Evolutionary conservation across 2,113 vertebrate genomes (phyloP), one percentile per base, ranked within the genome.

Genomic region (Colossoma macropomum): DNA sequence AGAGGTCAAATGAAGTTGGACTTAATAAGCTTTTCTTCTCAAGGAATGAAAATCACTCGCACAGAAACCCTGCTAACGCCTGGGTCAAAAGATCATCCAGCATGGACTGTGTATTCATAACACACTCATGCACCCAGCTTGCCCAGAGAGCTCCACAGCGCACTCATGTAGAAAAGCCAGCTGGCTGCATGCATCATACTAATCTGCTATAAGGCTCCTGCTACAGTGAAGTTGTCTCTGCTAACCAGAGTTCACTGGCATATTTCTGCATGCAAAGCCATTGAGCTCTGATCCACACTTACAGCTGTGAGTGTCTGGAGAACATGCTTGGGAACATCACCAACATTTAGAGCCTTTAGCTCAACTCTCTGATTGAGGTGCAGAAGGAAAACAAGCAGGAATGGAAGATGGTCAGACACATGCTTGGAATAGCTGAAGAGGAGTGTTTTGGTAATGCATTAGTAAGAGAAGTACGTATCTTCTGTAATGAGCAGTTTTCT

Each of bases 221-320:
- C 45, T 73, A 59, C 21, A 56, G 60, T 45, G 50, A 28, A 77
- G 38, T 69, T 68, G 15, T 69, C 41, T 77, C 54, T 52, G 69
- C 17, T 54, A 27, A 69, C 48, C 54, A 23, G 4, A 16, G 12
- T 13, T 5, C 21, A 23, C 32, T 27, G 34, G 25, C 2, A 6
- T 78, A 45, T 56, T 52, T 68, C 45, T 60, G 41, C 6, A 84
- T 82, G 70, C 38, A 72, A 50, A 32, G 75, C 74, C 30, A 32
- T 27, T 76, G 45, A 48, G 80, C 72, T 87, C 63, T 86, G 77
- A 76, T 79, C 80, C 80, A 79, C 63, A 78, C 60, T 77, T 73
- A 52, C 48, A 63, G n/a, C 27, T 50, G 32, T 0, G 12, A 34
- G 10, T 68, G 41, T 81, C 79, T 75, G 15, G 56, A 27, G 41